Percentiles rank a stretch among this genome's conserved stretches.
phyloP scores from a whole-genome alignment of 2,888 invertebrate species.

The Pandemis corylana region DNA sequence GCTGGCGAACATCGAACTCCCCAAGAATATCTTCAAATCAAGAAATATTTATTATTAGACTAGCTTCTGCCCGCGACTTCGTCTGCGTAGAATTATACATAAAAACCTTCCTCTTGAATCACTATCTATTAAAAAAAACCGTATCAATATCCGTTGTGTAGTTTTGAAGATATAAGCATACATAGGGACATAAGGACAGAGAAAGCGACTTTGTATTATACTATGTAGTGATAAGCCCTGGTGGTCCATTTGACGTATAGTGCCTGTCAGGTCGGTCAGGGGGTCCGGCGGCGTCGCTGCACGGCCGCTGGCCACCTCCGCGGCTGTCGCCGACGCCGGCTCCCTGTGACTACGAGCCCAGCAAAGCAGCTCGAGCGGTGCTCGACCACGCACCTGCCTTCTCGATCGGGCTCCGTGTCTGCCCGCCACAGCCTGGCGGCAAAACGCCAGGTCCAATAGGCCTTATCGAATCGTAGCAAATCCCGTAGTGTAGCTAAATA shows the following conservation, averaged over 20 bases:
- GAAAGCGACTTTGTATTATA: too few relatives aligned
- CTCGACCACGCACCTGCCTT: constrained; percentile 85
- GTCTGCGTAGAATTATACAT: too few relatives aligned
- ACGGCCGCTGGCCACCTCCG: constrained; percentile 90
- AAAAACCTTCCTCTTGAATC: too few relatives aligned
- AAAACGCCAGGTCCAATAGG: constrained; percentile 82
- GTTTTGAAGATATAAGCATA: too few relatives aligned
- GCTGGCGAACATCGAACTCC: too few relatives aligned
- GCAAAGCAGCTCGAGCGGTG: constrained; percentile 86
- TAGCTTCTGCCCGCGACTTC: too few relatives aligned
- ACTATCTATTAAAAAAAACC: too few relatives aligned
- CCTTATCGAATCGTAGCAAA: neutral
- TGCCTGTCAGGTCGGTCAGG: constrained; percentile 85
- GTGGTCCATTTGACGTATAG: neutral
- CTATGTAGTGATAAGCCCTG: too few relatives aligned
- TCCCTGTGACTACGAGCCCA: constrained; percentile 95
- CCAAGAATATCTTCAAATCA: too few relatives aligned
- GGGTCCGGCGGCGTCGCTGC: constrained; percentile 91
- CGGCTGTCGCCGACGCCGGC: constrained; percentile 90
- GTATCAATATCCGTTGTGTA: too few relatives aligned
- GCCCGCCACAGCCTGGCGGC: constrained; percentile 72
- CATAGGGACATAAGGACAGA: too few relatives aligned
- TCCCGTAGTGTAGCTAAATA: neutral
- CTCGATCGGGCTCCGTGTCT: constrained; percentile 86
- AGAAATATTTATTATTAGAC: too few relatives aligned